Evolutionary conservation across 1,140 invertebrate species (phyloP).

Genomic region (Drosophila mayri): DNA sequence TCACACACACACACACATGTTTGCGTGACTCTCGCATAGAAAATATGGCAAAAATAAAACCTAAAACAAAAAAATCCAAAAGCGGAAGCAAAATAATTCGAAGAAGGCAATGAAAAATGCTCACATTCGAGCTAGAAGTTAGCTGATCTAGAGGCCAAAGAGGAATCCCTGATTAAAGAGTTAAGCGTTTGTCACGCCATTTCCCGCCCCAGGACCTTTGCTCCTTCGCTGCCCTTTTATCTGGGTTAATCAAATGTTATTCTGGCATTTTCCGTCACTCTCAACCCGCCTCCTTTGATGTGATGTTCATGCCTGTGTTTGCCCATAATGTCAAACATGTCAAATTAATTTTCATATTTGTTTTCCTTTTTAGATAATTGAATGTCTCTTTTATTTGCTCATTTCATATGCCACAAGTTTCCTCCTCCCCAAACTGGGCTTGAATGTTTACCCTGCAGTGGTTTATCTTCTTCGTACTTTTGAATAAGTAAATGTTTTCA

Average conservation of each 20-base stretch:
- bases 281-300: conserved; percentile 30
- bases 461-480: conserved; percentile 24
- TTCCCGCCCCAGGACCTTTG: conserved; percentile 9
- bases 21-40: conserved; percentile 65
- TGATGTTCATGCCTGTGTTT: conserved; percentile 66
- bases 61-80: conserved; percentile 8
- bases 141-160: conserved; percentile 30
- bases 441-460: conserved; percentile 31
- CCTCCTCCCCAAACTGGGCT: neutral
- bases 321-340: conserved; percentile 77
- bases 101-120: conserved; percentile 43
- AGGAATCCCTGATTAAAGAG: conserved; percentile 73
- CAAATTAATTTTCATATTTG: conserved; percentile 79
- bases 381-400: conserved; percentile 66
- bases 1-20: conserved; percentile 39
- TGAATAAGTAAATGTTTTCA: conserved; percentile 17
- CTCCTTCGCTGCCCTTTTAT: conserved; percentile 41
- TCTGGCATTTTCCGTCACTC: conserved; percentile 45
- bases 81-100: conserved; percentile 21
- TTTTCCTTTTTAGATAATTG: conserved; percentile 79
- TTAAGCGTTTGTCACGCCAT: conserved; percentile 77
- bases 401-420: conserved; percentile 54
- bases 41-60: conserved; percentile 57
- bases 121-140: conserved; percentile 62
- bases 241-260: conserved; percentile 61